phyloP scores from a whole-genome alignment of 2,797 vertebrate species.

The Acanthurus leucopareius region DNA sequence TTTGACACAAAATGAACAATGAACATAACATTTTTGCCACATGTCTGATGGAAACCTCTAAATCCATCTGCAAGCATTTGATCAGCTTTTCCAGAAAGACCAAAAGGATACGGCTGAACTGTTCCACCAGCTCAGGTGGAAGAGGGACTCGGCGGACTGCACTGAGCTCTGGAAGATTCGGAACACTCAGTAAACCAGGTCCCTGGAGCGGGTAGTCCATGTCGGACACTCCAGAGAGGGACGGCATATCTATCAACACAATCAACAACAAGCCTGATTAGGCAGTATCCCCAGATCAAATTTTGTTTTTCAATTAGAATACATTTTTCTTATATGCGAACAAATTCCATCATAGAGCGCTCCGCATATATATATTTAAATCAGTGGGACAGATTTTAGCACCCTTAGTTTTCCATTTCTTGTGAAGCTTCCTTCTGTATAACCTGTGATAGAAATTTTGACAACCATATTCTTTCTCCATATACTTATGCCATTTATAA shows the following conservation, averaged over 20 bases:
- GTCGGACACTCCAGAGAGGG: slow-evolving; percentile 95
- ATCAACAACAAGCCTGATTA: slow-evolving; percentile 1
- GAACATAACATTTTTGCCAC: neutral
- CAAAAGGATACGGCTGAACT: slow-evolving; percentile 97
- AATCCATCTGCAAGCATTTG: neutral
- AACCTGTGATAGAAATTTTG: neutral
- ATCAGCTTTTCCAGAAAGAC: neutral
- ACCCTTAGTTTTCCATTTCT: neutral
- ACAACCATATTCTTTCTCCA: neutral
- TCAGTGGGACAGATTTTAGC: neutral
- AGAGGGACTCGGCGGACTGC: slow-evolving; percentile 93
- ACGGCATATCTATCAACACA: slow-evolving; percentile 89
- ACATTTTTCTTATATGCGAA: neutral
- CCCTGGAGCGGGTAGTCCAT: slow-evolving; percentile 99
- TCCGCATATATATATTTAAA: neutral
- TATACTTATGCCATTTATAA: neutral
- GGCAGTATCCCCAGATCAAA: neutral
- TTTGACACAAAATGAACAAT: neutral
- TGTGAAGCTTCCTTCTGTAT: too few species aligned
- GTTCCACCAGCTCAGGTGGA: slow-evolving; percentile 96
- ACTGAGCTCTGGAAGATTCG: slow-evolving; percentile 94
- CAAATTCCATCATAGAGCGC: neutral
- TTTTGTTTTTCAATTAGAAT: neutral
- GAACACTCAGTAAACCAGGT: slow-evolving; percentile 91
- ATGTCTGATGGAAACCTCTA: neutral